Percentiles rank a stretch among this genome's conserved stretches.
phyloP scores from a whole-genome alignment of 2,888 invertebrate genomes.

The Poecilus cupreus region DNA sequence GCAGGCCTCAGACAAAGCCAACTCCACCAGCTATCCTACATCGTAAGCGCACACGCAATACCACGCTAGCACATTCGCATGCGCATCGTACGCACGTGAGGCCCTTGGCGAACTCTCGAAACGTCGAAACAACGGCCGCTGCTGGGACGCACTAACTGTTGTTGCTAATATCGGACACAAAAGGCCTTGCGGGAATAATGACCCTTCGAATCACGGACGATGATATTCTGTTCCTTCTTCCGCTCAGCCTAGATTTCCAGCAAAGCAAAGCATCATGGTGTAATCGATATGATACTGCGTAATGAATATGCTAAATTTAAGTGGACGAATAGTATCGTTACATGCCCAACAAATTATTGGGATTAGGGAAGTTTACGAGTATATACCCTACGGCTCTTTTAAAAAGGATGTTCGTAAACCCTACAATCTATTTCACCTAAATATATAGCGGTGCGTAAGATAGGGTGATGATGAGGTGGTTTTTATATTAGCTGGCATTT shows the following conservation, averaged over 20 bases:
- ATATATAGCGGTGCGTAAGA: no score
- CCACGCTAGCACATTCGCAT: no score
- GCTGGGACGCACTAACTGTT: conserved; percentile 16
- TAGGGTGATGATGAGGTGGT: no score
- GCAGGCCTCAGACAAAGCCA: not conserved
- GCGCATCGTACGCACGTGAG: no score
- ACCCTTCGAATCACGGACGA: conserved; percentile 33
- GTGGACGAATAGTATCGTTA: not conserved
- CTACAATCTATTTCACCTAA: no score
- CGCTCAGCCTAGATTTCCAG: not conserved
- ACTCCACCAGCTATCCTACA: not conserved
- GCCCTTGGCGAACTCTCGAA: no score
- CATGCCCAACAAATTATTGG: no score
- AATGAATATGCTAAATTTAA: conserved; percentile 35
- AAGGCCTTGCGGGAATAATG: conserved; percentile 37
- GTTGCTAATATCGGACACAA: conserved; percentile 31
- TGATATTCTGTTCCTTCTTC: conserved; percentile 25
- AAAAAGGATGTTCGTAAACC: no score
- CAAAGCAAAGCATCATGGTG: not conserved
- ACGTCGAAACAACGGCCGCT: not conserved
- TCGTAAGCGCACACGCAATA: not conserved
- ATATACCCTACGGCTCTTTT: no score
- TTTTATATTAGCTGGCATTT: no score
- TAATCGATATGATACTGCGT: conserved; percentile 17
- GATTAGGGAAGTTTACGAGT: no score